Conservation (phyloP, 2,888 invertebrate species). For the Drosophila eohydei region DNA sequence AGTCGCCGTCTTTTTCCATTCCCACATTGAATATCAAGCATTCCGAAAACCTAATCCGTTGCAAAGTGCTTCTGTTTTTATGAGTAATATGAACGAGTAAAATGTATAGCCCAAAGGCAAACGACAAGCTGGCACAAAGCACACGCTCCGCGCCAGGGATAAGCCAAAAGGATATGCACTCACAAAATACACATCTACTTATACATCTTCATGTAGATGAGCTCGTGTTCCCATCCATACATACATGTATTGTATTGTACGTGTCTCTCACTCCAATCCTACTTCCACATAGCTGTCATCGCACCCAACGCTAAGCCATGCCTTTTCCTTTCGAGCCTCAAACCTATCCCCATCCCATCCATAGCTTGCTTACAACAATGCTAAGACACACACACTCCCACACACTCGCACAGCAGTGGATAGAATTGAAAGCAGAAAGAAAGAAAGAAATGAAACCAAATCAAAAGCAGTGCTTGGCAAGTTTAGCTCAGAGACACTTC, state of each 20-base stretch:
- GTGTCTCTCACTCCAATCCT: constrained; percentile 22
- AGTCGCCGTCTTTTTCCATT: not conserved
- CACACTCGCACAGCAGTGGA: constrained; percentile 18
- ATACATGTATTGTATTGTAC: constrained; percentile 15
- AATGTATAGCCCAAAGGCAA: constrained; percentile 65
- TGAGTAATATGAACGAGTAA: constrained; percentile 66
- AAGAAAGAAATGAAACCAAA: not conserved
- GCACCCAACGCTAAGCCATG: constrained; percentile 31
- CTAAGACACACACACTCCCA: constrained; percentile 20
- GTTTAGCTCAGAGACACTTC: constrained; percentile 31
- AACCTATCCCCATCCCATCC: no score
- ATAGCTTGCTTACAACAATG: constrained; percentile 51
- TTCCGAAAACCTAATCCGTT: constrained; percentile 66
- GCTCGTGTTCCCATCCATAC: constrained; percentile 34
- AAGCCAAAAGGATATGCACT: constrained; percentile 64
- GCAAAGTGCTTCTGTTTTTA: constrained; percentile 73
- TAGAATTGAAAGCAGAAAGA: constrained; percentile 22
- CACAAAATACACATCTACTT: constrained; percentile 22
- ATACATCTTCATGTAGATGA: constrained; percentile 34
- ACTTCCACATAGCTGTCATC: constrained; percentile 30
- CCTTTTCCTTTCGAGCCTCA: constrained; percentile 7
- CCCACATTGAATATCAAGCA: constrained; percentile 34
- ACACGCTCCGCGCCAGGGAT: constrained; percentile 61
- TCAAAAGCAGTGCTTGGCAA: constrained; percentile 15
- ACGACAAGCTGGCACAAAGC: constrained; percentile 50